Conservation (phyloP, 2,113 vertebrate species). For the Okapia johnstoni region DNA sequence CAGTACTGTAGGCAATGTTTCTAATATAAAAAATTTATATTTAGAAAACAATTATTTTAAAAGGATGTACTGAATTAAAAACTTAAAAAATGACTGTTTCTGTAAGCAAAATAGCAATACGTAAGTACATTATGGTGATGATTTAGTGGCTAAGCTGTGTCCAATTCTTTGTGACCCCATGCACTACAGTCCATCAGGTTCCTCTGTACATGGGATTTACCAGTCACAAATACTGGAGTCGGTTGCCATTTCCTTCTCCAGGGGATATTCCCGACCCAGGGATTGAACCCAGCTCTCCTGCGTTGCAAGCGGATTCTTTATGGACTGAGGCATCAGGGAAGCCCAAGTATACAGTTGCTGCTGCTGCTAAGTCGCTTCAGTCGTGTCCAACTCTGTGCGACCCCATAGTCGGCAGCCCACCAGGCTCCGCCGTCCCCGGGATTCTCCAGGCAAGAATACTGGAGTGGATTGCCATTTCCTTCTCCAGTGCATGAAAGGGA, state of each 20-base stretch:
- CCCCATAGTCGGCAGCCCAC: accelerated
- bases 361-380: neutral
- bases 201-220: neutral
- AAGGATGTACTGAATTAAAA: neutral
- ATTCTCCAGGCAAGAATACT: too few relatives aligned
- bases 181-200: neutral
- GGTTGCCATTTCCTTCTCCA: neutral
- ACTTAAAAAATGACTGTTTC: neutral
- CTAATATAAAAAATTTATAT: neutral
- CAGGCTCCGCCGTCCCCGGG: too few relatives aligned
- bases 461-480: too few relatives aligned
- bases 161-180: neutral
- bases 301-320: neutral
- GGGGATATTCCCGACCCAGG: neutral
- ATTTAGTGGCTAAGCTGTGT: neutral
- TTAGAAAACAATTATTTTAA: neutral
- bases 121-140: neutral
- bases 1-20: neutral
- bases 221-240: neutral
- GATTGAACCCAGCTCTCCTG: neutral
- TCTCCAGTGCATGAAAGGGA: too few relatives aligned
- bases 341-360: neutral
- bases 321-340: neutral
- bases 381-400: accelerated
- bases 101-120: neutral